Percentiles rank a stretch among this genome's conserved stretches.
These are phyloP conservation scores for Mionectes macconnelli DNA, from an alignment of 2,113 vertebrate species.

Conservation along the genomic window DNA sequence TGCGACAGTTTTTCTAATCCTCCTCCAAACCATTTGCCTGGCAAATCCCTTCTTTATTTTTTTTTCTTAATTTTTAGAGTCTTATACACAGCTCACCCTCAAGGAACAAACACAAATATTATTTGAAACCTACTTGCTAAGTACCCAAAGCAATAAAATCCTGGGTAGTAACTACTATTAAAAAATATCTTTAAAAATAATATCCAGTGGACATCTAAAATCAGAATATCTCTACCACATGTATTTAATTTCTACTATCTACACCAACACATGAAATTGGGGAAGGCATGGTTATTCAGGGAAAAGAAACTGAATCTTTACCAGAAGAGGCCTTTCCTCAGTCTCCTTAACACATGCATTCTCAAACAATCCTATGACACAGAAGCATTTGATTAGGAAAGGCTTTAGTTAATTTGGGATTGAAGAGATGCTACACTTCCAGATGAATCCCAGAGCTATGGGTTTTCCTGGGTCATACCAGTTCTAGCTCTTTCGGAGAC, in stretches of 20 bases:
- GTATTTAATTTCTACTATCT: not conserved
- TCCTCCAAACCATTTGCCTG: not conserved
- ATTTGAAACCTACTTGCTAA: not conserved
- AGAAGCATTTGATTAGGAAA: not conserved
- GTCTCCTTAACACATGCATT: not conserved
- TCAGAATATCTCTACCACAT: not conserved
- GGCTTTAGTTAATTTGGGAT: not conserved
- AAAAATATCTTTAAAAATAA: not conserved
- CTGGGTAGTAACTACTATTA: not conserved
- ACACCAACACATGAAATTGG: not conserved
- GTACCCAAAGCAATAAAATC: not conserved
- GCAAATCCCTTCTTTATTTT: not conserved
- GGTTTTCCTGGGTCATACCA: not conserved
- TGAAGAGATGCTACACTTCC: not conserved
- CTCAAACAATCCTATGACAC: not conserved
- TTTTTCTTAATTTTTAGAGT: not conserved
- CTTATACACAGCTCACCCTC: not conserved
- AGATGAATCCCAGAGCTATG: not conserved
- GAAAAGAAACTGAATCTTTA: not conserved
- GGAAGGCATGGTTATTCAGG: not conserved
- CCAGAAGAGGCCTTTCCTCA: not conserved
- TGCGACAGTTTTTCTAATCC: not conserved
- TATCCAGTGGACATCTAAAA: not conserved
- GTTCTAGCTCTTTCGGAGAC: not conserved
- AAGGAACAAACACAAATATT: not conserved